These are phyloP conservation scores for Leucoraja ocellata DNA, from an alignment of 2,797 vertebrate genomes.

Conservation along the genomic window DNA sequence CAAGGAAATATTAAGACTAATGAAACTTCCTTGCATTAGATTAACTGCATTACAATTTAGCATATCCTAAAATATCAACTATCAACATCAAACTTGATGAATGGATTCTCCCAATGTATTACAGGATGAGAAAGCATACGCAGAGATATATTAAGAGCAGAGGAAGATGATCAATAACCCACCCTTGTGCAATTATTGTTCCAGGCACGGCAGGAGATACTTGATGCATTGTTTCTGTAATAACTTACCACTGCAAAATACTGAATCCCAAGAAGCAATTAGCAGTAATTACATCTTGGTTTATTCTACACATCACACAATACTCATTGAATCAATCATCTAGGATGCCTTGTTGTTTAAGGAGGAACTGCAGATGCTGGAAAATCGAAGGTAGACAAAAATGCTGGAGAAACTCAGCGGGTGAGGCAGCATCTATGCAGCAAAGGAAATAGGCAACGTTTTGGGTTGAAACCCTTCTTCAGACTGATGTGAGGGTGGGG, in stretches of 20 bases:
- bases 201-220: neutral
- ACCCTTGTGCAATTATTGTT: neutral
- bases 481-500: too few species aligned
- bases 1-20: too few species aligned
- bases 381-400: too few species aligned
- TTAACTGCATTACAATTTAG: too few species aligned
- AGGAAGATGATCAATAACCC: neutral
- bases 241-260: neutral
- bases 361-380: too few species aligned
- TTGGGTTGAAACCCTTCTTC: too few species aligned
- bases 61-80: neutral
- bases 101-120: neutral
- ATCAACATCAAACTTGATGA: neutral
- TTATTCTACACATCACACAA: neutral
- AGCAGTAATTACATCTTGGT: neutral
- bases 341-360: too few species aligned
- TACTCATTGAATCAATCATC: neutral
- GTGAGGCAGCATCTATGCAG: too few species aligned
- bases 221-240: neutral
- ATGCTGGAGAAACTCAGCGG: too few species aligned
- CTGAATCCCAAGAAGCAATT: neutral
- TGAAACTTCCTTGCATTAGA: too few species aligned
- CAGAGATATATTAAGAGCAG: neutral
- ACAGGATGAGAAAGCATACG: neutral
- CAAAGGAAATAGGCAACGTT: too few species aligned